These are phyloP conservation scores for Cyrtonyx montezumae DNA, from an alignment of 2,113 vertebrate genomes.

Conservation along the genomic window DNA sequence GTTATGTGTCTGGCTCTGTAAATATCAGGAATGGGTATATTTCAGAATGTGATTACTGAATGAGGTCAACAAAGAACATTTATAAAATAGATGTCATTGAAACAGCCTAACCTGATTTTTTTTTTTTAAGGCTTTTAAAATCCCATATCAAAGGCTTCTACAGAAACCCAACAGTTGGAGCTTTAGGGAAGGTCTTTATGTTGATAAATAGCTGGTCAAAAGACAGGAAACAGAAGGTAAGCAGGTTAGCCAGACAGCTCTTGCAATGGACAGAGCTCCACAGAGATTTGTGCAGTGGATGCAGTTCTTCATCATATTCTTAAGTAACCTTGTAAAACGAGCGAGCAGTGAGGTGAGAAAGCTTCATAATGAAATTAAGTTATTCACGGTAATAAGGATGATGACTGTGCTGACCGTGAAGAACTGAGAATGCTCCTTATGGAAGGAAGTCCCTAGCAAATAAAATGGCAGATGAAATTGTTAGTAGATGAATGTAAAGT, in stretches of 20 bases:
- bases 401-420: slow-evolving; percentile 13
- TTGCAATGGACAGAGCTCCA: not conserved
- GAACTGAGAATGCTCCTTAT: not conserved
- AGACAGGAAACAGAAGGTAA: slow-evolving; percentile 55
- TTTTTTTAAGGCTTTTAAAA: slow-evolving; percentile 43
- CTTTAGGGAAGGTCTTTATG: slow-evolving; percentile 48
- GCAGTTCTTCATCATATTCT: slow-evolving; percentile 18
- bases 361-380: slow-evolving; percentile 44
- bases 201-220: slow-evolving; percentile 60
- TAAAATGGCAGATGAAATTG: slow-evolving; percentile 10
- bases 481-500: not conserved
- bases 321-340: slow-evolving; percentile 33
- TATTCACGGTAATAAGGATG: slow-evolving; percentile 34
- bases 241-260: slow-evolving; percentile 40
- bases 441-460: not conserved
- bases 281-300: slow-evolving; percentile 19
- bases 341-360: slow-evolving; percentile 20
- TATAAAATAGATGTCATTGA: slow-evolving; percentile 13
- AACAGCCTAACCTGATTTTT: slow-evolving; percentile 44
- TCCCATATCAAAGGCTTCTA: slow-evolving; percentile 30
- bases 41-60: slow-evolving; percentile 21
- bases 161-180: slow-evolving; percentile 28
- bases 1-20: not conserved
- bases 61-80: not conserved
- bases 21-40: not conserved